These are phyloP conservation scores for Polyploca ridens DNA, from an alignment of 2,888 invertebrate species.

Conservation along the genomic window DNA sequence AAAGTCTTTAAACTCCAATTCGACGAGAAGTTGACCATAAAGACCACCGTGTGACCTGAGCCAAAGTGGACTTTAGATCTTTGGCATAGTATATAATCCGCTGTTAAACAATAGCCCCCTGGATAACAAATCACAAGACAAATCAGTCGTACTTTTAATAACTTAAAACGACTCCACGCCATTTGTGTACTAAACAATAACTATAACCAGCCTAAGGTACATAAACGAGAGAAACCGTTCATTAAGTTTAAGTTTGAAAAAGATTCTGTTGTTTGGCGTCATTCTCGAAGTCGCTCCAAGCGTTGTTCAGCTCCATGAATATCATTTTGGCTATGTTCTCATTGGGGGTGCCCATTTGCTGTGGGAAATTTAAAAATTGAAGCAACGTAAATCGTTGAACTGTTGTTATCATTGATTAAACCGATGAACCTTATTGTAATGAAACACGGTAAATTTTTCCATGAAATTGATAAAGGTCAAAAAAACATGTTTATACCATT, in stretches of 20 bases:
- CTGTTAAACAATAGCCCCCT: not conserved
- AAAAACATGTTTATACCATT: too few species aligned
- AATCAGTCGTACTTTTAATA: not conserved
- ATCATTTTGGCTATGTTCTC: constrained; percentile 97
- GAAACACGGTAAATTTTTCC: too few species aligned
- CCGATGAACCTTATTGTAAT: too few species aligned
- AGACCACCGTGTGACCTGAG: not conserved
- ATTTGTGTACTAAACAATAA: constrained; percentile 1
- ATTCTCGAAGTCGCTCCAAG: constrained; percentile 98
- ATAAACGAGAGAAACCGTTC: constrained; percentile 10
- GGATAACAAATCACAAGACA: not conserved
- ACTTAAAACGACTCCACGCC: not conserved
- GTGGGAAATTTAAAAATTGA: constrained; percentile 47
- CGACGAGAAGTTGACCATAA: too few species aligned
- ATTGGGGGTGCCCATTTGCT: constrained; percentile 97
- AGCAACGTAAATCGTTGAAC: too few species aligned
- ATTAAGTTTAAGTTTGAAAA: constrained; percentile 60
- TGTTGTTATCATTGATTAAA: too few species aligned
- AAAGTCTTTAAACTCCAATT: too few species aligned
- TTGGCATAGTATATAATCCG: not conserved
- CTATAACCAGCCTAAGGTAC: not conserved
- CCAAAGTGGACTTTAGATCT: not conserved
- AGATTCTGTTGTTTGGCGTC: constrained; percentile 91
- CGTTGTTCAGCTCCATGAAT: constrained; percentile 99
- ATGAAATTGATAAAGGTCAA: too few species aligned